Evolutionary conservation across 1,140 invertebrate genomes (phyloP).

Genomic region (Aphelinus certus): DNA sequence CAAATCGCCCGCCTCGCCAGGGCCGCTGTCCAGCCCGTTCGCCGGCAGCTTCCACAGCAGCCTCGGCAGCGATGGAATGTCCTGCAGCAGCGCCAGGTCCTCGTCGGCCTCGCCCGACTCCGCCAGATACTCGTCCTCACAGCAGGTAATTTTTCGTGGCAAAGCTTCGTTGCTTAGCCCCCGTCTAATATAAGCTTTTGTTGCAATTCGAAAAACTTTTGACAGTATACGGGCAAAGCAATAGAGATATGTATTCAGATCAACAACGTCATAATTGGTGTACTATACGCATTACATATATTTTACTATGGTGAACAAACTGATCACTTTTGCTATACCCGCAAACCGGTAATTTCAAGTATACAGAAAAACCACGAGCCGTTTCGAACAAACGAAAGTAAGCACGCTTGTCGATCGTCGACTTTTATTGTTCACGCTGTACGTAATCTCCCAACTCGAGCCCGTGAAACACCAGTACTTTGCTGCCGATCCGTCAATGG

Average conservation of each 20-base stretch:
- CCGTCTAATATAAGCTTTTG: background rate
- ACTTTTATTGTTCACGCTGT: conserved; percentile 12
- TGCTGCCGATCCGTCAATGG: conserved; percentile 46
- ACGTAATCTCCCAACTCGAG: no score
- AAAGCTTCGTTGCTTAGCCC: background rate
- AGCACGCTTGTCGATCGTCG: conserved; percentile 19
- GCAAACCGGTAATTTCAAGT: no score
- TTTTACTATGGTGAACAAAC: no score
- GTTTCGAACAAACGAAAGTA: conserved; percentile 10
- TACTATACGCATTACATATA: no score
- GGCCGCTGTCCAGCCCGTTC: conserved; percentile 60
- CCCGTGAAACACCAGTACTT: no score
- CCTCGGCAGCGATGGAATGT: conserved; percentile 65
- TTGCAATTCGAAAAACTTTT: background rate
- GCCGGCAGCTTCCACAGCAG: conserved; percentile 64
- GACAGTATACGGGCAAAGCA: no score
- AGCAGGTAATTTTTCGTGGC: conserved; percentile 48
- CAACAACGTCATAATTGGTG: no score
- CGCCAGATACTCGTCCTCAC: conserved; percentile 60
- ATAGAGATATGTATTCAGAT: no score
- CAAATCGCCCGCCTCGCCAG: conserved; percentile 63
- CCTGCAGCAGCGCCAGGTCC: conserved; percentile 64
- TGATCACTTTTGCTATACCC: no score
- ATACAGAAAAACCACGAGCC: no score
- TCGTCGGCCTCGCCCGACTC: conserved; percentile 64